phyloP scores from a whole-genome alignment of 2,888 invertebrate genomes.

The Brachylomia viminalis region DNA sequence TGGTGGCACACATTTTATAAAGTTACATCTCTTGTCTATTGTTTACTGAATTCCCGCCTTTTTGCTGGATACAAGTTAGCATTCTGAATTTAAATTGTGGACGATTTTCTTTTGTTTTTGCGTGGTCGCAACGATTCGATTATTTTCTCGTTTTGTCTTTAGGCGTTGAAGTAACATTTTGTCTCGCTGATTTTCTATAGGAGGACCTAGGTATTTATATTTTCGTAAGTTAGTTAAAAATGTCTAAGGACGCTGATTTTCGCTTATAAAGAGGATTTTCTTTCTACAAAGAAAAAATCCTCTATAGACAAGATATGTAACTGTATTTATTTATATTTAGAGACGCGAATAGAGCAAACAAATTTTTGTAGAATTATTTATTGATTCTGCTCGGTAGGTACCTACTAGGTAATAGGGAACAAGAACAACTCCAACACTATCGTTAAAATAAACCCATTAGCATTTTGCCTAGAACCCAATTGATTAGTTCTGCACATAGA shows the following conservation, averaged over 20 bases:
- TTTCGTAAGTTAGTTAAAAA: not conserved
- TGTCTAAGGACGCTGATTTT: not conserved
- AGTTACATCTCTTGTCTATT: conserved; percentile 62
- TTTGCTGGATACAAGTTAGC: conserved; percentile 40
- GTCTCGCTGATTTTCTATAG: not conserved
- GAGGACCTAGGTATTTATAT: not conserved
- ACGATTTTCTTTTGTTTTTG: conserved; percentile 40
- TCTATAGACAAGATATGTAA: too few relatives aligned
- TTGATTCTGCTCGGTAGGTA: too few relatives aligned
- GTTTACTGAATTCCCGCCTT: conserved; percentile 49
- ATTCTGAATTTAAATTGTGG: conserved; percentile 38
- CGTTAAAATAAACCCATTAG: not conserved
- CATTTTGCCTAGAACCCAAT: not conserved
- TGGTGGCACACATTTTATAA: conserved; percentile 64
- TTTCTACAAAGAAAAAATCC: not conserved
- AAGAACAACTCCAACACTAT: not conserved
- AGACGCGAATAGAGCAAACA: too few relatives aligned
- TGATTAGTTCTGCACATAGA: not conserved
- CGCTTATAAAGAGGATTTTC: not conserved
- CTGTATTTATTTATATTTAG: too few relatives aligned
- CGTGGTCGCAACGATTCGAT: conserved; percentile 26
- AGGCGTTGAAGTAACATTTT: conserved; percentile 25
- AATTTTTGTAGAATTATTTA: too few relatives aligned
- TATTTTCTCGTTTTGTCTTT: conserved; percentile 34
- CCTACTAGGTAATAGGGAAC: not conserved